phyloP scores from a whole-genome alignment of 1,140 invertebrate genomes.

The Bombus affinis region DNA sequence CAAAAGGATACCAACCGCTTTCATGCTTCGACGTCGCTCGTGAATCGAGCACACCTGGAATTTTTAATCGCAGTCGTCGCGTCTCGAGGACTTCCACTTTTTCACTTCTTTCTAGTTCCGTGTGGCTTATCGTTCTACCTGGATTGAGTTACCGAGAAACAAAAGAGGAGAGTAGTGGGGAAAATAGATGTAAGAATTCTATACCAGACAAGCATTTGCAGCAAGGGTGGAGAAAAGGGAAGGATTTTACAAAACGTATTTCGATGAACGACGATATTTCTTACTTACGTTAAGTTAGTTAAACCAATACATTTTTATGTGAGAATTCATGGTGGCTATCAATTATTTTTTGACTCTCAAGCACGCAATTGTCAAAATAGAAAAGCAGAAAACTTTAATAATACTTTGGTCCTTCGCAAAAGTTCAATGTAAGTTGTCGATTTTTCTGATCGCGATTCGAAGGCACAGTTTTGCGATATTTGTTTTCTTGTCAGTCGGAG shows the following conservation, averaged over 20 bases:
- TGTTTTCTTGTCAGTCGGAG: not conserved
- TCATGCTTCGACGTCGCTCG: not conserved
- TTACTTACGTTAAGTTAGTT: too few species aligned
- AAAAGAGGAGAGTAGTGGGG: too few species aligned
- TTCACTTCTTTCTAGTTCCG: not conserved
- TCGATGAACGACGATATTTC: too few species aligned
- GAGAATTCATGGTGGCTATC: too few species aligned
- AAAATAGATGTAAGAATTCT: too few species aligned
- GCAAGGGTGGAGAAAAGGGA: too few species aligned
- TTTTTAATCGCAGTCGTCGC: not conserved
- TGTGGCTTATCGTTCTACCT: not conserved
- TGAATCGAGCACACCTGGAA: not conserved
- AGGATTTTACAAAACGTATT: too few species aligned
- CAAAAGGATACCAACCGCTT: slow-evolving; percentile 8
- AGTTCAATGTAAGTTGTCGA: not conserved
- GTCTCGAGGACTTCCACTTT: not conserved
- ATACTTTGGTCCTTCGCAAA: not conserved
- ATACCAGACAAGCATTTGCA: too few species aligned
- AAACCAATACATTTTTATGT: too few species aligned
- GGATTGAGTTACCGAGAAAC: not conserved
- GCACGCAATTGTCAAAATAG: not conserved
- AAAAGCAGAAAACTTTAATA: not conserved
- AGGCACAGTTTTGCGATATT: not conserved
- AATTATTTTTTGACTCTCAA: not conserved
- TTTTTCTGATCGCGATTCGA: not conserved